Evolutionary conservation across 2,797 vertebrate genomes (phyloP).

Genomic region (Macroramphosus scolopax): DNA sequence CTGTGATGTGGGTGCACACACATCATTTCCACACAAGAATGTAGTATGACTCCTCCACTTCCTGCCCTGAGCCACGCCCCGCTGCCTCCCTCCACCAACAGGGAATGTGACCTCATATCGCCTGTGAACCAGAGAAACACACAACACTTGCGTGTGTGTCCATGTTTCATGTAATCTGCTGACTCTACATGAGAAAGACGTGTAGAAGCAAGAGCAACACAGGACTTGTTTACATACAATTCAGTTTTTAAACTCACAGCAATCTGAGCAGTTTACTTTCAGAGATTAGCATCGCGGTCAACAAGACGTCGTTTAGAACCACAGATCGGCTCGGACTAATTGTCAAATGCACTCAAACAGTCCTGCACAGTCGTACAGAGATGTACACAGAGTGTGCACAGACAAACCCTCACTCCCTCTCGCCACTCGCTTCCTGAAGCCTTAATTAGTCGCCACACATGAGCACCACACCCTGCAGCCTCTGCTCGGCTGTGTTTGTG

Average conservation of each 20-base stretch:
- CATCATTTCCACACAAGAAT: slow-evolving; percentile 48
- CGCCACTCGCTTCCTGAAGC: slow-evolving; percentile 32
- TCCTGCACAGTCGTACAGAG: slow-evolving; percentile 14
- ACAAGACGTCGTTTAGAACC: slow-evolving; percentile 6
- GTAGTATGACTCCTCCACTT: slow-evolving; percentile 62
- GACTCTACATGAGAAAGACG: too few relatives aligned
- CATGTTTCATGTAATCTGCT: slow-evolving; percentile 16
- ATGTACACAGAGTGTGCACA: slow-evolving; percentile 16
- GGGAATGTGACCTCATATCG: slow-evolving; percentile 73
- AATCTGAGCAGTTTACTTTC: slow-evolving; percentile 1
- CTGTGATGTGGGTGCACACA: slow-evolving; percentile 14
- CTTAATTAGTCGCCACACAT: slow-evolving; percentile 37
- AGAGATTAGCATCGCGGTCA: slow-evolving; percentile 10
- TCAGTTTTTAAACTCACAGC: slow-evolving; percentile 1
- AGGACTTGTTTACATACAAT: background rate
- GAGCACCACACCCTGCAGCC: slow-evolving; percentile 46
- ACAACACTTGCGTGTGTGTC: too few relatives aligned
- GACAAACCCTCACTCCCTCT: slow-evolving; percentile 23
- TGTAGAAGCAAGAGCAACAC: slow-evolving; percentile 6
- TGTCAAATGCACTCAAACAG: slow-evolving; percentile 2
- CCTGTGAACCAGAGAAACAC: too few relatives aligned
- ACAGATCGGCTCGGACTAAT: slow-evolving; percentile 3
- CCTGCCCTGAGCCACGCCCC: slow-evolving; percentile 63
- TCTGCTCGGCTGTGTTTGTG: slow-evolving; percentile 20
- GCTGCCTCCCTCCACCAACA: slow-evolving; percentile 53